Evolutionary conservation across 2,888 invertebrate genomes (phyloP), one percentile per base, ranked within the genome.

Genomic region (Clostera curtula): DNA sequence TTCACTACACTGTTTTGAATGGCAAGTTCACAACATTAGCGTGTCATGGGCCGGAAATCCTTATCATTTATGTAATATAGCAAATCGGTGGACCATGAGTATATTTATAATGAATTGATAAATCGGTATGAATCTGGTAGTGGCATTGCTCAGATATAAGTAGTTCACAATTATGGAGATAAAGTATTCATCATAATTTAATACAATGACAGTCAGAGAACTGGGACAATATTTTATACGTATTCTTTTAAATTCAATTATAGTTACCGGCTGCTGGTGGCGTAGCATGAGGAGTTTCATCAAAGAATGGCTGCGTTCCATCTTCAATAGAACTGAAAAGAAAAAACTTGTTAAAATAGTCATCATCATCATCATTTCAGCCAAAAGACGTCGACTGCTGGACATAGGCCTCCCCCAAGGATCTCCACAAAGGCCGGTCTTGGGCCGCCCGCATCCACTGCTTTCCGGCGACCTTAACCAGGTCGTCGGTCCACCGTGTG

Each of bases 231-330:
- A 24, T 10, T 12, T 9, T 5, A 24, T 19, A 20, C n/a, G n/a
- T n/a, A n/a, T n/a, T n/a, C n/a, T n/a, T n/a, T n/a, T n/a, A n/a
- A n/a, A n/a, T n/a, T n/a, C n/a, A 16, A 9, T 4, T 8, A 23
- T 33, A 31, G 28, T 52, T 68, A 80, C 79, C 75, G 58, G 73
- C 74, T 29, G 82, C 82, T 49, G 82, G 82, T 25, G 83, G 80
- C 28, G 83, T 83, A 2, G 83, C 83, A 25, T 83, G 83, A 24
- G 83, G 83, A 12, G 83, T 83, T 56, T 82, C 83, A 35, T 80
- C 74, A 44, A 83, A 83, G 57, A 83, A 83, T 18, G 83, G 83
- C 56, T 83, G 83, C 79, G 79, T 80, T 21, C 79, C 82, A 53
- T 83, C 82, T 31, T 80, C 80, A 38, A 82, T 82, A 44, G 73